Evolutionary conservation across 2,797 vertebrate genomes (phyloP).

Genomic region (Lophius americanus): DNA sequence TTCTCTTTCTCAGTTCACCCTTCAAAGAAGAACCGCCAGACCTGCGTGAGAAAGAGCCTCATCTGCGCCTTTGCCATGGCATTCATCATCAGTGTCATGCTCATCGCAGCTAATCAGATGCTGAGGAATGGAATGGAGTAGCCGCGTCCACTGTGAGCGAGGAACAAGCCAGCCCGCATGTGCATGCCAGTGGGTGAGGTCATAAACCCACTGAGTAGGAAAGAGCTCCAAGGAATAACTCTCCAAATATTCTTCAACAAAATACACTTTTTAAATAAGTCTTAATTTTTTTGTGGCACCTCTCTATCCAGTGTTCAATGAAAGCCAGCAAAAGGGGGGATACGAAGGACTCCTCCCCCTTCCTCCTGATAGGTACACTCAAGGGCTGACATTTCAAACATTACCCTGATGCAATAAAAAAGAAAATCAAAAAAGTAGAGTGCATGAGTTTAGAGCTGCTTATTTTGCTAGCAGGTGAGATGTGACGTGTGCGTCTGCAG

Average conservation of each 20-base stretch:
- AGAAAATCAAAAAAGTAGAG: conserved; percentile 23
- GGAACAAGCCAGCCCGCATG: conserved; percentile 78
- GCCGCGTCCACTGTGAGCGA: conserved; percentile 80
- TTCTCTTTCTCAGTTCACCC: conserved; percentile 72
- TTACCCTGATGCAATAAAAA: conserved; percentile 92
- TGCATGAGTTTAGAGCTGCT: conserved; percentile 81
- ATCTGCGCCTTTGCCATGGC: conserved; percentile 99
- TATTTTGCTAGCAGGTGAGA: conserved; percentile 21
- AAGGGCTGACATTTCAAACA: conserved; percentile 94
- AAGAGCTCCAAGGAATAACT: conserved; percentile 51
- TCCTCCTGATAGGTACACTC: conserved; percentile 92
- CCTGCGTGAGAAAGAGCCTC: conserved; percentile 97
- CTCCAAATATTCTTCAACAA: conserved; percentile 17
- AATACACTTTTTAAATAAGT: conserved; percentile 40
- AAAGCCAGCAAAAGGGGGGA: conserved; percentile 84
- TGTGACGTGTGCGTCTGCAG: conserved; percentile 28
- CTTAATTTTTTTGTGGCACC: conserved; percentile 33
- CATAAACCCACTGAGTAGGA: conserved; percentile 65
- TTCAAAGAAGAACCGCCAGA: conserved; percentile 90
- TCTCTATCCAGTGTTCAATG: conserved; percentile 48
- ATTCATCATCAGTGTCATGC: conserved; percentile 99
- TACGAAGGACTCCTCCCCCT: conserved; percentile 78
- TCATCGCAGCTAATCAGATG: conserved; percentile 99
- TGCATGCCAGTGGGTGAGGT: conserved; percentile 87
- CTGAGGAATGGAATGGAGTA: conserved; percentile 99